Conservation (phyloP, 1,140 invertebrate genomes). For the Caenorhabditis brenneri region DNA sequence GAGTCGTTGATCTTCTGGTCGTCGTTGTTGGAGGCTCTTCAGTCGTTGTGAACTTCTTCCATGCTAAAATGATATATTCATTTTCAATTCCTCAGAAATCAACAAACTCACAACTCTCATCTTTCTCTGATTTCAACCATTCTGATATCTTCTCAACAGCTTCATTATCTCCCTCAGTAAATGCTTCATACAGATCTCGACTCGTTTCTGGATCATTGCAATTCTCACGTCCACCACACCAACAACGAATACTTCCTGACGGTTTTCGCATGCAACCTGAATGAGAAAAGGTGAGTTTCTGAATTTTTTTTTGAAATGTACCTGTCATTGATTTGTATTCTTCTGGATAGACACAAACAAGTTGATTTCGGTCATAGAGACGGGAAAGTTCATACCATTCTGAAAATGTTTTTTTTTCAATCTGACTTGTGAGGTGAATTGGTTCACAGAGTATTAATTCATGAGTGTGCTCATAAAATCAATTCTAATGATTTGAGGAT, state of each 20-base stretch:
- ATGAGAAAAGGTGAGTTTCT: not conserved
- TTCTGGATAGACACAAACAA: conserved; percentile 50
- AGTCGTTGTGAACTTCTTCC: conserved; percentile 39
- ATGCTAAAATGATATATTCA: not conserved
- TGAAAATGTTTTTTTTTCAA: not conserved
- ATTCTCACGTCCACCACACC: conserved; percentile 48
- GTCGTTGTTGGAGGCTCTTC: conserved; percentile 18
- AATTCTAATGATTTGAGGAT: too few relatives aligned
- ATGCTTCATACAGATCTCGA: conserved; percentile 42
- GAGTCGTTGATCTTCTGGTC: conserved; percentile 19
- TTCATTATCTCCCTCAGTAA: conserved; percentile 14
- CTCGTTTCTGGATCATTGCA: conserved; percentile 49
- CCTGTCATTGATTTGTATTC: conserved; percentile 46
- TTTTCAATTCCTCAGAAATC: not conserved
- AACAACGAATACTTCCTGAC: conserved; percentile 49
- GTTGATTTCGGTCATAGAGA: conserved; percentile 47
- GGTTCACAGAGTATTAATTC: too few relatives aligned
- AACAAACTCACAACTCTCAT: not conserved
- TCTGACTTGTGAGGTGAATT: too few relatives aligned
- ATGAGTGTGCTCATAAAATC: too few relatives aligned
- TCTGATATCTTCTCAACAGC: conserved; percentile 3
- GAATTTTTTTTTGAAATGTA: not conserved
- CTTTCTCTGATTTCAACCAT: conserved; percentile 10
- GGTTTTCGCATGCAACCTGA: conserved; percentile 45
- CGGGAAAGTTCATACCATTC: conserved; percentile 48